phyloP scores from a whole-genome alignment of 2,888 invertebrate genomes.

The Gymnoscelis rufifasciata region DNA sequence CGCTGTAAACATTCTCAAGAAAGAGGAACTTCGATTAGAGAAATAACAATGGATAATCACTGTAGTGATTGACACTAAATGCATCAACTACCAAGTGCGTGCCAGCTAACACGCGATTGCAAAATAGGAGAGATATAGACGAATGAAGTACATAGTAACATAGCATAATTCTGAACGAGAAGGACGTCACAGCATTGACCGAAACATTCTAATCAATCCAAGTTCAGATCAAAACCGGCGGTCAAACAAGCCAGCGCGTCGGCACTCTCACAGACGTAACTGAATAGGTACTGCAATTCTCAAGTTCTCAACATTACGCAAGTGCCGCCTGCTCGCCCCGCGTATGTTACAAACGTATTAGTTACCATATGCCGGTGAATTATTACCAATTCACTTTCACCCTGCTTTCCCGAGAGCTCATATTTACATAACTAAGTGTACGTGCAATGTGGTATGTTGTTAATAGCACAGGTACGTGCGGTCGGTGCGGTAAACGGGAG shows the following conservation, averaged over 20 bases:
- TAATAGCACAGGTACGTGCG: constrained; percentile 1
- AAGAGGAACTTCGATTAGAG: no score
- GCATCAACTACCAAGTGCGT: no score
- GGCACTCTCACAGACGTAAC: no score
- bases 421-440: constrained; percentile 18
- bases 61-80: no score
- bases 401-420: constrained; percentile 17
- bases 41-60: no score
- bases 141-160: no score
- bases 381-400: constrained; percentile 29
- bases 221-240: constrained; percentile 13
- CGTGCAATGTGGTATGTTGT: constrained; percentile 1
- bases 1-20: no score
- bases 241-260: constrained; percentile 12
- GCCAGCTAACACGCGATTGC: no score
- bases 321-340: constrained; percentile 21
- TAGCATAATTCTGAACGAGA: background rate
- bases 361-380: constrained; percentile 30
- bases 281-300: constrained; percentile 31
- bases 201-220: constrained; percentile 5
- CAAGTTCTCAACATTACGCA: constrained; percentile 25
- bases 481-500: constrained; percentile 11
- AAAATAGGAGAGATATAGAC: no score
- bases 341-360: constrained; percentile 34
- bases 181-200: constrained; percentile 1